A percentile compares a stretch with the other conserved stretches of the same genome.
These are phyloP conservation scores for Calliopsis andreniformis DNA, from an alignment of 1,140 invertebrate genomes.

Conservation along the genomic window DNA sequence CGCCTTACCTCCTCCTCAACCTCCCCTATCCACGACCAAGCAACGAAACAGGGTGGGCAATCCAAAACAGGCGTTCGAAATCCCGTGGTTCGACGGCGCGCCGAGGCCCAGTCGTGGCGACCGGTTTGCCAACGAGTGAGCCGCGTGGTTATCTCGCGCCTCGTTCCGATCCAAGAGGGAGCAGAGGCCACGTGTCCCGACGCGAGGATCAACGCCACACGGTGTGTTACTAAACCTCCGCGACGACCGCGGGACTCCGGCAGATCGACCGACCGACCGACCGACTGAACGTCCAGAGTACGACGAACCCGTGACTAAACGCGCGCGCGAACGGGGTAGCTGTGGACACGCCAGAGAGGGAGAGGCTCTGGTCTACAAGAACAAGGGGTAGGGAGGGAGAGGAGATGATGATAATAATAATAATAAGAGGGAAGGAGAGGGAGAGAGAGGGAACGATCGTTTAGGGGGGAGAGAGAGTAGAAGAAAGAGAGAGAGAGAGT, in stretches of 20 bases:
- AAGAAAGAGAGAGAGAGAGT: neutral
- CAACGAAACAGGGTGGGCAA: too few relatives aligned
- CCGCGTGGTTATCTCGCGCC: neutral
- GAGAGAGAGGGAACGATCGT: neutral
- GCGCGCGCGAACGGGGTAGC: neutral
- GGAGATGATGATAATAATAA: conserved; percentile 25
- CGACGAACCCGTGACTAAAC: conserved; percentile 29
- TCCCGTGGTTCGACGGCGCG: too few relatives aligned
- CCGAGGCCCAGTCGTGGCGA: too few relatives aligned
- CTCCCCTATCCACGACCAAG: too few relatives aligned
- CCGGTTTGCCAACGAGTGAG: too few relatives aligned
- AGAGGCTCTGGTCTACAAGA: neutral
- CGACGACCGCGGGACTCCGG: conserved; percentile 4
- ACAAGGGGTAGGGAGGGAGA: neutral
- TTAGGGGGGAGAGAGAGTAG: neutral
- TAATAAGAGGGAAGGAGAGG: conserved; percentile 8
- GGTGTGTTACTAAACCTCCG: neutral
- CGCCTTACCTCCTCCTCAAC: too few relatives aligned
- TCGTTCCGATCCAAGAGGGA: neutral
- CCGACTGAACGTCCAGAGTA: conserved; percentile 14
- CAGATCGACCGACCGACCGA: conserved; percentile 20
- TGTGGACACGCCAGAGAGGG: neutral
- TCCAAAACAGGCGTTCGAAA: too few relatives aligned
- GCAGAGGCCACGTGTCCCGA: neutral
- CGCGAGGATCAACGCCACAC: neutral